Evolutionary conservation across 2,113 vertebrate species (phyloP).

Genomic region (Microcebus murinus): DNA sequence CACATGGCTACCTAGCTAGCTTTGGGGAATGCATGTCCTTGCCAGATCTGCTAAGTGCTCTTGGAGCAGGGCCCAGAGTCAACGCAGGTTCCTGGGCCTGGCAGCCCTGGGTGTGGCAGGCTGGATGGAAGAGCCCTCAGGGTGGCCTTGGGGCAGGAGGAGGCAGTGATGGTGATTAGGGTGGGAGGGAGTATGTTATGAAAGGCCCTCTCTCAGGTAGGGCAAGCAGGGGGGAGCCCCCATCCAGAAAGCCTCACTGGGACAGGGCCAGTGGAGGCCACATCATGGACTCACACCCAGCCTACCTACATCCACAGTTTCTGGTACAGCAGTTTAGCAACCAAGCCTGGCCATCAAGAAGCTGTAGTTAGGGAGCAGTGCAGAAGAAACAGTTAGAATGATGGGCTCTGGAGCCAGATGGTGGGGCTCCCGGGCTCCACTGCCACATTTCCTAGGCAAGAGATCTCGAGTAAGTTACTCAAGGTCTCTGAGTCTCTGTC

Average conservation of each 20-base stretch:
- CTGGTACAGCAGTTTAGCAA: neutral
- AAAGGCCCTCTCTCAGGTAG: neutral
- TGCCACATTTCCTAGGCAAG: neutral
- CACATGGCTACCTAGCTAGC: neutral
- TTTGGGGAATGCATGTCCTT: neutral
- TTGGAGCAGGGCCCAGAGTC: neutral
- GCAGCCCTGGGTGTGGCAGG: neutral
- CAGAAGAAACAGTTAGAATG: neutral
- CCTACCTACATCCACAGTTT: neutral
- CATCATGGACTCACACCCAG: neutral
- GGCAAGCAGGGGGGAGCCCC: neutral
- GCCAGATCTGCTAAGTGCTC: neutral
- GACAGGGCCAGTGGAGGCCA: neutral
- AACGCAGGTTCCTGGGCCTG: neutral
- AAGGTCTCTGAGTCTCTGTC: neutral
- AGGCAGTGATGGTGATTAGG: neutral
- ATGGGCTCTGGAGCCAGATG: neutral
- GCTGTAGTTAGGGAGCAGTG: neutral
- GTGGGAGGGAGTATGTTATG: neutral
- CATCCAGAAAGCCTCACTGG: neutral
- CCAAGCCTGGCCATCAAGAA: neutral
- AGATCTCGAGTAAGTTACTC: neutral
- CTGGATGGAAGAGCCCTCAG: neutral
- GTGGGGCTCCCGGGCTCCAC: neutral
- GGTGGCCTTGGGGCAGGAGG: neutral